Conservation (phyloP, 2,888 invertebrate species). For the Hirtodrosophila cameraria region DNA sequence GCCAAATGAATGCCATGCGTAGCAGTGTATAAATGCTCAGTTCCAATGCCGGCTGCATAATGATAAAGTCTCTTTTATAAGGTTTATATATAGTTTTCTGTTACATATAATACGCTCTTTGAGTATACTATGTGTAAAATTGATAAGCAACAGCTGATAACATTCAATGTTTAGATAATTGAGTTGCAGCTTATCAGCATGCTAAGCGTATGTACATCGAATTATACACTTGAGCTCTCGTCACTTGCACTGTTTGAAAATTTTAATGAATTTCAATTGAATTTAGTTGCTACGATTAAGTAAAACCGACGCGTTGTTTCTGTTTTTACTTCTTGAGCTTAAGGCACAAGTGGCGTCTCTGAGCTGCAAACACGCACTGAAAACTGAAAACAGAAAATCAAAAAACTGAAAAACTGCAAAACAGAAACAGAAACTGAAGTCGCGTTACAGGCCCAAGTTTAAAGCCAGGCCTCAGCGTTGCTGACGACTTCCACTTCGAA, state of each 20-base stretch:
- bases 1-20: constrained; percentile 76
- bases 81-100: too few relatives aligned
- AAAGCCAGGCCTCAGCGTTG: constrained; percentile 18
- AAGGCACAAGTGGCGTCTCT: constrained; percentile 59
- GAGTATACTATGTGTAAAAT: neutral
- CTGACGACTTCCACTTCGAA: constrained; percentile 21
- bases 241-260: constrained; percentile 5
- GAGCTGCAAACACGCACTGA: constrained; percentile 75
- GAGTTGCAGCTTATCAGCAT: constrained; percentile 30
- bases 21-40: constrained; percentile 66
- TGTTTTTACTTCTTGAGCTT: constrained; percentile 20
- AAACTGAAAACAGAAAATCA: constrained; percentile 18
- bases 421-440: constrained; percentile 35
- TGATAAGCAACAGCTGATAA: constrained; percentile 42
- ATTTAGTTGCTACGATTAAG: neutral
- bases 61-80: constrained; percentile 45
- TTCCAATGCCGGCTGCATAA: constrained; percentile 67
- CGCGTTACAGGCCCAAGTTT: constrained; percentile 33
- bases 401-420: constrained; percentile 17
- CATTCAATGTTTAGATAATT: neutral
- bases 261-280: constrained; percentile 17
- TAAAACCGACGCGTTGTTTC: neutral
- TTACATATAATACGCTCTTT: neutral
- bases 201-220: neutral
- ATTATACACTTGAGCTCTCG: neutral